These are phyloP conservation scores for human DNA, from an alignment of 2,113 vertebrate species.

Conservation along the genomic window GRCh38 chr13:109696501-109697000, in stretches of 20 bases:
- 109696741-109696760: not conserved
- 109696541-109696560: not conserved
- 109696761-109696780: not conserved
- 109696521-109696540: rapidly evolving
- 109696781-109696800: not conserved
- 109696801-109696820: not conserved
- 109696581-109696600: not conserved
- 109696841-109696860: not conserved
- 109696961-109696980: not conserved
- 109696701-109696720: not conserved
- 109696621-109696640: too few relatives aligned
- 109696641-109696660: rapidly evolving
- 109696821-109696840: not conserved
- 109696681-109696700: not conserved
- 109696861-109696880: rapidly evolving
- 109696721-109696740: not conserved
- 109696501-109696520: not conserved
- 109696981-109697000: not conserved
- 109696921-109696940: too few relatives aligned
- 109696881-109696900: not conserved
- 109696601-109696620: rapidly evolving
- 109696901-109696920: not conserved
- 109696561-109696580: not conserved
- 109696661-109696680: not conserved
- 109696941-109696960: not conserved